Conservation (phyloP, 2,113 vertebrate genomes). For the Pipra filicauda region DNA sequence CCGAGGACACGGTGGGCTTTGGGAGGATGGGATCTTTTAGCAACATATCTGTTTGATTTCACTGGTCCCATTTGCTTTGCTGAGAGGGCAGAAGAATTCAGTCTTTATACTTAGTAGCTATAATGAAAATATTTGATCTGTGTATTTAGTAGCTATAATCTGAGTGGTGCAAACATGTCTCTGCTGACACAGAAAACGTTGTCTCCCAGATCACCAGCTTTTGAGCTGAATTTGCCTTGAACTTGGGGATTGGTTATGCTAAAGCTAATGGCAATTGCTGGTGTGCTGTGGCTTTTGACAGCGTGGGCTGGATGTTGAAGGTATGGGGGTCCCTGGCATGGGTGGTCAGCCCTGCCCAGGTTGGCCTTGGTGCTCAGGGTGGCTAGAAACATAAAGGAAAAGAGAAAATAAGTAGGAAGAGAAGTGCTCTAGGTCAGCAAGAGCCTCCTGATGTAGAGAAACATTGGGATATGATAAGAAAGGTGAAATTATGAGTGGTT, state of each 20-base stretch:
- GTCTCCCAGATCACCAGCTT: not conserved
- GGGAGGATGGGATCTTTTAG: not conserved
- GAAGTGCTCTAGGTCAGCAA: not conserved
- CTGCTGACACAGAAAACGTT: not conserved
- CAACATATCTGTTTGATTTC: rapidly evolving
- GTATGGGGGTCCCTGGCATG: too few relatives aligned
- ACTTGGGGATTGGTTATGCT: not conserved
- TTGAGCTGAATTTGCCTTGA: not conserved
- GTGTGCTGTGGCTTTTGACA: not conserved
- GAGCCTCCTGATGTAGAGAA: not conserved
- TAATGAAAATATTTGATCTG: not conserved
- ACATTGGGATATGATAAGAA: not conserved
- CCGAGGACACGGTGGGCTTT: rapidly evolving
- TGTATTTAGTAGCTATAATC: not conserved
- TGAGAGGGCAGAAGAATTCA: not conserved
- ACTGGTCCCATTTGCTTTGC: not conserved
- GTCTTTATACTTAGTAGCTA: not conserved
- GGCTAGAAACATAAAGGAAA: rapidly evolving
- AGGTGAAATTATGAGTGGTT: not conserved
- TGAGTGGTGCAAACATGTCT: not conserved
- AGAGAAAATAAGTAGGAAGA: not conserved
- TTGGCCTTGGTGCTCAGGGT: not conserved
- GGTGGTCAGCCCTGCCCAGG: not conserved
- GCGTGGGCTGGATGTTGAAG: not conserved
- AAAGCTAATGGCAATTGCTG: not conserved